Base-by-base conservation (phyloP, 2,113 vertebrate genomes). In the Platichthys flesus region DNA sequence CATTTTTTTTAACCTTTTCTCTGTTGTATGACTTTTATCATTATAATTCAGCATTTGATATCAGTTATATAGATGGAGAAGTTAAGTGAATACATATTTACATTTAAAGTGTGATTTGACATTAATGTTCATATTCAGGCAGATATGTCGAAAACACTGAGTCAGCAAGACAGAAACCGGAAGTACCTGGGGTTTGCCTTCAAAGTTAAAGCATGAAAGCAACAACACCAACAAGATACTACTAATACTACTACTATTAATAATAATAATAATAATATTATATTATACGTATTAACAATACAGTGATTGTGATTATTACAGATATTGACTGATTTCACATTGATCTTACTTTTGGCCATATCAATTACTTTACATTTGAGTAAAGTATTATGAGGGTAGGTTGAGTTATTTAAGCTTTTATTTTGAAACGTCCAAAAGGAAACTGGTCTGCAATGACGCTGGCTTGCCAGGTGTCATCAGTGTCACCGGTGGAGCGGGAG, bases 371-470 rank as follows among this genome's bases (percentile, higher is more conserved):
- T 15, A 16, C 2, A 47, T 47, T 5, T 15, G 8, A 3, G 31
- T 31, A 31, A 31, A 31, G 31, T 7, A 31, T 31, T 5, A 7
- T 31, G 40, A 10, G 10, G 12, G 0, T 37, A 9, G 12, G 21
- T 23, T 12, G 12, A 23, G 54, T 56, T 4, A 23, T 16, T 13
- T 9, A 0, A 23, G 7, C 31, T 78, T 87, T 90, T 87, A 87
- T 81, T 90, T 49, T 84, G 85, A 81, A 76, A 52, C n/a, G 0
- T 7, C 0, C 1, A 9, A 69, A 52, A 37, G 81, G 84, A 88
- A 76, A 3, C 3, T 3, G 0, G 5, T 0, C 23, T 14, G 3
- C 4, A 71, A 3, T 5, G 55, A 16, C 57, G 73, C 66, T 9
- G 15, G 10, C 26, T 78, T 87, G 45, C 42, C 76, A 54, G 79